Evolutionary conservation across 2,797 vertebrate species (phyloP).

Genomic region (Periparus ater): DNA sequence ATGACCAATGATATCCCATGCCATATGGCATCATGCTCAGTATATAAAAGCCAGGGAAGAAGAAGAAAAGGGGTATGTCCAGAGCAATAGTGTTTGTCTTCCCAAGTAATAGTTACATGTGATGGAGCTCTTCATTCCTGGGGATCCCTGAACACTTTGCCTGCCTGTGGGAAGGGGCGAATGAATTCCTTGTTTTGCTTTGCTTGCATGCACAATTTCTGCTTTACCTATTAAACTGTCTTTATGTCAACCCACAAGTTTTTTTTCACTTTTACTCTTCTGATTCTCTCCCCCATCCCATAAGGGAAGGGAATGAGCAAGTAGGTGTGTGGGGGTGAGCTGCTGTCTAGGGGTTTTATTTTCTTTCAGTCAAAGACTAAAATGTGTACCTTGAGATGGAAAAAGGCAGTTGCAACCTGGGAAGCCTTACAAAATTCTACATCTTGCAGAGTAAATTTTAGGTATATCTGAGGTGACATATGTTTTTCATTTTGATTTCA

Average conservation of each 20-base stretch:
- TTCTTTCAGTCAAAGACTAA: neutral
- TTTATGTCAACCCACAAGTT: neutral
- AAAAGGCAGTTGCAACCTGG: neutral
- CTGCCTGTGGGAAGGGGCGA: neutral
- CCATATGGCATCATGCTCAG: neutral
- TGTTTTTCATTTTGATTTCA: neutral
- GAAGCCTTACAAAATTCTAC: neutral
- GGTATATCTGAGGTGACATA: neutral
- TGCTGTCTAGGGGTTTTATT: neutral
- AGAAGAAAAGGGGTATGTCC: neutral
- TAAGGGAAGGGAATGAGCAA: neutral
- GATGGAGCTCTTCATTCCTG: neutral
- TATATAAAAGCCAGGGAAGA: neutral
- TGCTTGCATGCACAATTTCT: neutral
- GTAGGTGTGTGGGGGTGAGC: neutral
- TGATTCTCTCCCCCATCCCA: neutral
- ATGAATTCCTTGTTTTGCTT: neutral
- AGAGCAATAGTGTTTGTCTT: fast-evolving
- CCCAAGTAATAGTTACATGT: neutral
- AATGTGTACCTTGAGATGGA: neutral
- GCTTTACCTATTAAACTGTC: neutral
- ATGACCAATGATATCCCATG: neutral
- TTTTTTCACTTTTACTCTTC: neutral
- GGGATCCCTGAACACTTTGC: neutral
- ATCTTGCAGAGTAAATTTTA: neutral